These are phyloP conservation scores for Acronicta leporina DNA, from an alignment of 2,888 invertebrate species.

Conservation along the genomic window DNA sequence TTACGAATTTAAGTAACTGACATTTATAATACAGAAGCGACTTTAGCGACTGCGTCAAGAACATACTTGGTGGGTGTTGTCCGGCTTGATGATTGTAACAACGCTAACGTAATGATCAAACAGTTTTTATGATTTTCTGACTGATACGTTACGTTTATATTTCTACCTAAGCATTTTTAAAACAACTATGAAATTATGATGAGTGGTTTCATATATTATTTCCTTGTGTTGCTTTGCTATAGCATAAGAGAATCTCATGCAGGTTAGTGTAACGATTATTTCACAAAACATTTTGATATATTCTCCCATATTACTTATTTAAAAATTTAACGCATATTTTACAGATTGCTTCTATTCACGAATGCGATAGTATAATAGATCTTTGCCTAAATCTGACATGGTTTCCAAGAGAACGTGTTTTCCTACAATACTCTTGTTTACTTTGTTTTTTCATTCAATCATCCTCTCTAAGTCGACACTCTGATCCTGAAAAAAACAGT, in stretches of 20 bases:
- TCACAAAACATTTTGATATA: constrained; percentile 13
- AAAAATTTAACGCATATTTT: constrained; percentile 19
- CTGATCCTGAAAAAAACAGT: too few relatives aligned
- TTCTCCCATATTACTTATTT: constrained; percentile 12
- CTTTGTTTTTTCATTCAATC: too few relatives aligned
- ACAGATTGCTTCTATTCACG: neutral
- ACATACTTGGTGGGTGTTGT: constrained; percentile 84
- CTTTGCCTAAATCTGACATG: neutral
- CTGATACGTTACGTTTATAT: constrained; percentile 59
- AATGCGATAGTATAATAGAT: neutral
- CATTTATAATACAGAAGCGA: neutral
- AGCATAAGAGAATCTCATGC: constrained; percentile 75
- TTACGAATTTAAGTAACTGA: neutral
- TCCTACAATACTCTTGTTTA: too few relatives aligned
- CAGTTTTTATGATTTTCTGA: constrained; percentile 76
- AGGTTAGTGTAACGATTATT: constrained; percentile 73
- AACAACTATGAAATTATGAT: constrained; percentile 86
- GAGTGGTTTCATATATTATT: constrained; percentile 80
- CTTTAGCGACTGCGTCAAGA: constrained; percentile 6
- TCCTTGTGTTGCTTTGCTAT: constrained; percentile 81
- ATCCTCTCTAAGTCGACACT: too few relatives aligned
- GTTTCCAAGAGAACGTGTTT: constrained; percentile 10
- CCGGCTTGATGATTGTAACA: constrained; percentile 76
- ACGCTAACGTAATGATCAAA: constrained; percentile 86
- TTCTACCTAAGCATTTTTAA: constrained; percentile 42